Evolutionary conservation across 2,797 vertebrate genomes (phyloP).

Genomic region (Euthynnus affinis): DNA sequence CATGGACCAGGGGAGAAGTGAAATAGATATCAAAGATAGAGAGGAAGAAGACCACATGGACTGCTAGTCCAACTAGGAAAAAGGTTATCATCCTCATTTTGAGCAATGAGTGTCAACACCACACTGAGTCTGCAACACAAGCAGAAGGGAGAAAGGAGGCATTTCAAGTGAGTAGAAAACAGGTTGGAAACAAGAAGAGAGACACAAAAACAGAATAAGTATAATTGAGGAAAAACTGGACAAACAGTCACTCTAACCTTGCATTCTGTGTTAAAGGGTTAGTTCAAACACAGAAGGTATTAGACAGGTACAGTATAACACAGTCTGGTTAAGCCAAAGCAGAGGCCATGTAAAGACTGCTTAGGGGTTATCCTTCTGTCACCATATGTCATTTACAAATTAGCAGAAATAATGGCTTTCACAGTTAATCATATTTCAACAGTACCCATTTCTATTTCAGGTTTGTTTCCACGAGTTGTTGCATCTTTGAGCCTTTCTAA

Average conservation of each 20-base stretch:
- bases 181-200: neutral
- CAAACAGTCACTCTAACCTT: neutral
- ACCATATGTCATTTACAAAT: constrained; percentile 37
- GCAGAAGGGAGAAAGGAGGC: no score
- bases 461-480: neutral
- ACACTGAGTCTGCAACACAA: constrained; percentile 7
- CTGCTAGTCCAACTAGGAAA: constrained; percentile 89
- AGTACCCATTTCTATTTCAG: neutral
- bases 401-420: neutral
- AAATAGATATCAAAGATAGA: constrained; percentile 99
- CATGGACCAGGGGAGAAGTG: constrained; percentile 96
- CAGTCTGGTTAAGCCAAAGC: constrained; percentile 13
- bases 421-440: neutral
- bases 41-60: constrained; percentile 94
- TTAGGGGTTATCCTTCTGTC: constrained; percentile 56
- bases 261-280: constrained; percentile 1
- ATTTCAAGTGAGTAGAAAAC: neutral
- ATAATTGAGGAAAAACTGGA: neutral
- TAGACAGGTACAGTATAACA: constrained; percentile 20
- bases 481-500: neutral
- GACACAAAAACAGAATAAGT: neutral
- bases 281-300: neutral
- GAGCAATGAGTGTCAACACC: constrained; percentile 11
- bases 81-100: constrained; percentile 88
- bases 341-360: constrained; percentile 2